Evolutionary conservation across 2,888 invertebrate genomes (phyloP), one percentile per base, ranked within the genome.

Genomic region (Conchocele bisecta): DNA sequence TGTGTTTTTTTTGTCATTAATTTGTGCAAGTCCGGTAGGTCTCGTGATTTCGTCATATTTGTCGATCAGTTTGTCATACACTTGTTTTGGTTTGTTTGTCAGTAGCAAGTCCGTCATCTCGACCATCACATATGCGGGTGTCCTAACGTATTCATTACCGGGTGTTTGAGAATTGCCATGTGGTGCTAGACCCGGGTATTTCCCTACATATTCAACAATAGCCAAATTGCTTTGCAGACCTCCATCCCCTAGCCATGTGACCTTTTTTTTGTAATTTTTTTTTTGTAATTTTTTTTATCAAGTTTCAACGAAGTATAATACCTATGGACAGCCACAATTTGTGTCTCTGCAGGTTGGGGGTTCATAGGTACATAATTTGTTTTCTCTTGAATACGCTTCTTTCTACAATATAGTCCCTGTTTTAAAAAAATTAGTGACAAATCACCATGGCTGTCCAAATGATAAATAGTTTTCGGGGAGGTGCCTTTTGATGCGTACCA

Each of bases 211-310:
- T 22, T 71, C 65, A 5, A 61, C 65, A 20, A 75, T 3, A 7
- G 67, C 69, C 15, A 42, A 28, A 2, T 9, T 13, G 50, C 61
- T 61, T 29, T 35, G 11, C 11, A 48, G 15, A 26, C 56, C 58
- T 28, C 58, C 61, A 17, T 39, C 37, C 4, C 56, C 63, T 33
- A 72, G 17, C 69, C 69, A 76, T 3, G 76, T 61, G 2, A 69
- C 59, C 15, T 54, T 57, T 42, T 72, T 76, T 41, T 69, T 65
- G 44, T 72, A 76, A 22, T n/a, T 33, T n/a, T n/a, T n/a, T n/a
- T n/a, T n/a, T n/a, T n/a, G n/a, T n/a, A n/a, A n/a, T n/a, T n/a
- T n/a, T n/a, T n/a, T n/a, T n/a, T n/a, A n/a, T n/a, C n/a, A n/a
- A n/a, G n/a, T n/a, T n/a, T n/a, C n/a, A n/a, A n/a, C n/a, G n/a